Conservation (phyloP, 1,140 invertebrate species). For the Drosophila lowei region DNA sequence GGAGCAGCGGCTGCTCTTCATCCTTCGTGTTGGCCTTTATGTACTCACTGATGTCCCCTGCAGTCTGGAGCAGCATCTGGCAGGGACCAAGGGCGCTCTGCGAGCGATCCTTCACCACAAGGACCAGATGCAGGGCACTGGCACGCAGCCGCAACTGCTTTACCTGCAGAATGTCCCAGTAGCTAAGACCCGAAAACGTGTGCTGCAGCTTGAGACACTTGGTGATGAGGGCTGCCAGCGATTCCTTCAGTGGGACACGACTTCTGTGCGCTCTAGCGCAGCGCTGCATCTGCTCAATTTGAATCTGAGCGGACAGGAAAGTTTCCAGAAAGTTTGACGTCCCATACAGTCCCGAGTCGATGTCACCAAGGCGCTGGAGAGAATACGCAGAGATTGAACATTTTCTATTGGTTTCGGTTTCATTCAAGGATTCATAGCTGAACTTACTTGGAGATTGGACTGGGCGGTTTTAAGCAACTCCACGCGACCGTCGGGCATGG, state of each 20-base stretch:
- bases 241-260: constrained; percentile 76
- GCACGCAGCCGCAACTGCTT: constrained; percentile 93
- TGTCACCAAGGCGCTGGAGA: constrained; percentile 87
- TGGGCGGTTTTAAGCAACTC: constrained; percentile 88
- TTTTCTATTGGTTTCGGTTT: not conserved
- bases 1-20: constrained; percentile 26
- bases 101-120: constrained; percentile 85
- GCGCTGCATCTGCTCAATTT: constrained; percentile 83
- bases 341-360: constrained; percentile 92
- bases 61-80: constrained; percentile 82
- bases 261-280: constrained; percentile 68
- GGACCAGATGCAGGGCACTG: constrained; percentile 91
- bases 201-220: constrained; percentile 91
- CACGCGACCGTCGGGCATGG: constrained; percentile 81
- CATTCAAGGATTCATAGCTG: not conserved
- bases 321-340: constrained; percentile 93
- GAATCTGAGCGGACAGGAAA: constrained; percentile 89
- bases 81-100: constrained; percentile 84
- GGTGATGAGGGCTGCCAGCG: constrained; percentile 85
- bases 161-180: constrained; percentile 89
- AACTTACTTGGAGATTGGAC: constrained; percentile 86
- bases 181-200: constrained; percentile 91
- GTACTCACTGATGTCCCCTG: constrained; percentile 73
- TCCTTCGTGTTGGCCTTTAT: constrained; percentile 80
- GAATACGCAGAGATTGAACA: not conserved